Conservation (phyloP, 2,888 invertebrate genomes). For the Halictus ligatus region DNA sequence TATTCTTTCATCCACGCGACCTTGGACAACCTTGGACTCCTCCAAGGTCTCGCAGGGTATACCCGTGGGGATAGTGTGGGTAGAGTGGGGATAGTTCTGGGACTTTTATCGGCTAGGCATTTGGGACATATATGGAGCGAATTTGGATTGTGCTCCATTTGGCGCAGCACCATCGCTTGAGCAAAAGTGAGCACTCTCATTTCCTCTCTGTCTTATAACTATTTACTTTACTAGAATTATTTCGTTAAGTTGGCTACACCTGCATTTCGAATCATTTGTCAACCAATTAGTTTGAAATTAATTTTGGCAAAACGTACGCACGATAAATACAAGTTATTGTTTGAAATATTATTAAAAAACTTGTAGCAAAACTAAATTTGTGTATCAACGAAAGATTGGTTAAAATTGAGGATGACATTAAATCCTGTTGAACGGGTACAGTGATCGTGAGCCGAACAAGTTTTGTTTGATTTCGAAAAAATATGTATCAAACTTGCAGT, state of each 20-base stretch:
- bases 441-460: slow-evolving; percentile 1
- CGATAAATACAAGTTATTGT: not conserved
- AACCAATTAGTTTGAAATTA: slow-evolving; percentile 40
- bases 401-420: not conserved
- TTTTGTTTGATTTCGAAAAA: slow-evolving; percentile 34
- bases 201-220: too few species aligned
- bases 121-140: too few species aligned
- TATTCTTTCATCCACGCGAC: too few species aligned
- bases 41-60: too few species aligned
- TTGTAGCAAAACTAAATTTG: not conserved
- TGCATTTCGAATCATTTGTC: slow-evolving; percentile 39
- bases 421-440: slow-evolving; percentile 5
- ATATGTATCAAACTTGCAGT: slow-evolving; percentile 58
- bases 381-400: not conserved
- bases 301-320: slow-evolving; percentile 12
- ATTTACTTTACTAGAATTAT: too few species aligned
- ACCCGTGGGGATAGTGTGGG: too few species aligned
- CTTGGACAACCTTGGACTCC: too few species aligned
- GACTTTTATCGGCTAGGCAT: too few species aligned
- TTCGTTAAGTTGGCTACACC: slow-evolving; percentile 28
- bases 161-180: too few species aligned
- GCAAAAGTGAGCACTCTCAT: too few species aligned
- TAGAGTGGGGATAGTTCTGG: too few species aligned
- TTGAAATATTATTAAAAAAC: not conserved
- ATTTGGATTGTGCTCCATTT: too few species aligned